Base-by-base conservation (phyloP, 2,888 invertebrate genomes). In the Dynastes maya region DNA sequence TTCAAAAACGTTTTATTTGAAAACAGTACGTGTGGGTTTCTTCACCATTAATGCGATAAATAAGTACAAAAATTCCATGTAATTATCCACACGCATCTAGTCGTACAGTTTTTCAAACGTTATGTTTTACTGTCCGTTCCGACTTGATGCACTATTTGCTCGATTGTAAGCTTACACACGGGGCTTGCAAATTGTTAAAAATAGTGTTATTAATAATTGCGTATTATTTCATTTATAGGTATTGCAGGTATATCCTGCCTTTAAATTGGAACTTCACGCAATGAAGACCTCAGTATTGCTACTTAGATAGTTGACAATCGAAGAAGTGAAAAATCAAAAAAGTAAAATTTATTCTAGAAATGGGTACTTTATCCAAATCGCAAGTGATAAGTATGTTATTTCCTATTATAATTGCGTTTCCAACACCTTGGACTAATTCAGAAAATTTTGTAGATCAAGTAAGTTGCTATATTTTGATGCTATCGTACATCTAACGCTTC, bases 1-100 rank as follows among this genome's bases (percentile, higher is more conserved):
- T 61, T 61, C 61, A 11, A 61, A 45, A 61, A 61, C 61, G 61
- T 61, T 22, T 61, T 27, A 61, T 29, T 61, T 29, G 11, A 29
- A 29, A 61, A 29, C 16, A 27, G 29, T 61, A 61, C 27, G 22
- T 29, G 6, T 29, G 9, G 22, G 29, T 61, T 22, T 75, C 76
- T 78, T 78, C 76, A 72, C 71, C 76, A 74, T 51, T n/a, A 29
- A 70, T 72, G 71, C 45, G 45, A 71, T 65, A 76, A 80, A 77
- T 78, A 72, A 75, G 71, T 75, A 29, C 68, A 65, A 76, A 80
- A 78, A 80, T 79, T 79, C 65, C 53, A 79, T 51, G 49, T 70
- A 76, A 72, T 77, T 77, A 77, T 74, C 49, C 37, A 49, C 78
- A 77, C 65, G 71, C 75, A 55, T 32, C 64, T 64, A 80, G 32